These are phyloP conservation scores for Eupeodes corollae DNA, from an alignment of 1,140 invertebrate species.

Conservation along the genomic window DNA sequence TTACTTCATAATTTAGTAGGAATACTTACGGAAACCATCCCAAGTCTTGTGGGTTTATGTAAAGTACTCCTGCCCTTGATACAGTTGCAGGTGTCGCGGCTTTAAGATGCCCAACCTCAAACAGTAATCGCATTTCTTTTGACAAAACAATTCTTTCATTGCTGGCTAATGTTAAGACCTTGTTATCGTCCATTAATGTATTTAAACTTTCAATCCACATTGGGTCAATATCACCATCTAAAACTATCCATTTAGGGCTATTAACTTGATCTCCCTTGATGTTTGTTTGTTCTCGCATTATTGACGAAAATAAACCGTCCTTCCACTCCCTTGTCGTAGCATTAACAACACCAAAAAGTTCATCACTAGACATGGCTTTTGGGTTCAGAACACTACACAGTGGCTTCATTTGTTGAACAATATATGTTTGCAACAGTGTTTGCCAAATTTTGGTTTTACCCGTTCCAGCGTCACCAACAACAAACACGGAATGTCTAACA, in stretches of 20 bases:
- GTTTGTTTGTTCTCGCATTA: slow-evolving; percentile 89
- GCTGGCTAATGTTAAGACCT: slow-evolving; percentile 81
- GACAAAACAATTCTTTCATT: slow-evolving; percentile 91
- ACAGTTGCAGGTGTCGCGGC: slow-evolving; percentile 94
- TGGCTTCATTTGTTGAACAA: slow-evolving; percentile 67
- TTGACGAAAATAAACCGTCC: slow-evolving; percentile 84
- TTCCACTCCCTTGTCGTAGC: slow-evolving; percentile 93
- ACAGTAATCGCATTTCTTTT: slow-evolving; percentile 78
- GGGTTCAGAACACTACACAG: slow-evolving; percentile 84
- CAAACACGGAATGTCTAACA: slow-evolving; percentile 81
- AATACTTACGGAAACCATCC: slow-evolving; percentile 86
- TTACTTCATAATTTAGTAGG: background rate
- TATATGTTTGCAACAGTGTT: slow-evolving; percentile 65
- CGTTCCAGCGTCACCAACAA: slow-evolving; percentile 72
- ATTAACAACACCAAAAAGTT: slow-evolving; percentile 92
- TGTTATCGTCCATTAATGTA: slow-evolving; percentile 77
- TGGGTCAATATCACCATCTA: slow-evolving; percentile 94
- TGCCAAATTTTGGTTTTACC: slow-evolving; percentile 85
- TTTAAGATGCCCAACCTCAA: slow-evolving; percentile 86
- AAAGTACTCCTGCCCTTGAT: slow-evolving; percentile 82
- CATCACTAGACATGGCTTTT: slow-evolving; percentile 91
- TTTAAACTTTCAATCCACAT: slow-evolving; percentile 96
- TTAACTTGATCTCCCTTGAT: slow-evolving; percentile 50
- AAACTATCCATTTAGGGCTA: slow-evolving; percentile 89
- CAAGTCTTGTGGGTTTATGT: slow-evolving; percentile 87